Evolutionary conservation across 2,113 vertebrate genomes (phyloP), one percentile per base, ranked within the genome.

Genomic region (Apodemus sylvaticus): DNA sequence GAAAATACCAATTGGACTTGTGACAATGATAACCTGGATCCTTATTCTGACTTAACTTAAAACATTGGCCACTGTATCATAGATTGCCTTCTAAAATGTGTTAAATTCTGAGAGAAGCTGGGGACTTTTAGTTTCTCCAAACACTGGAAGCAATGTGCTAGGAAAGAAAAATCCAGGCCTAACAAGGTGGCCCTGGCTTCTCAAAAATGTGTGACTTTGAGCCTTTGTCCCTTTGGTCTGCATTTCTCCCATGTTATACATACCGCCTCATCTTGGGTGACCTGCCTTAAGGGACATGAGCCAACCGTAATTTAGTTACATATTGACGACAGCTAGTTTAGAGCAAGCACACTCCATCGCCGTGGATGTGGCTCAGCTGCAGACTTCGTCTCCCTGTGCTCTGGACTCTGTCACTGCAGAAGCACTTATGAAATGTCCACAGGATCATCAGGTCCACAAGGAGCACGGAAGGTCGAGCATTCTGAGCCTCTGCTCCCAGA

Each of bases 311-410:
- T 78, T 14, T 7, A n/a, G n/a, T 12, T 24, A 58, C 51, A 53
- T 22, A 48, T 0, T 1, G 39, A 55, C 31, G 71, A 55, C 36
- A 81, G 66, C 31, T 86, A n/a, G 9, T 70, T 86, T 68, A 58
- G 55, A 64, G 7, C n/a, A n/a, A 73, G 42, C 22, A n/a, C 10
- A 31, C 7, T 60, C 55, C 36, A 13, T 51, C 16, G 64, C 51
- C 45, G 3, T 26, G 17, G 4, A 0, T 42, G 4, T 34, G 1
- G 24, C 1, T 81, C 36, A 8, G 42, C 48, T 0, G 0, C 1
- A 4, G 24, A 51, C 51, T 7, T 55, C 36, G 22, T 53, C n/a
- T 79, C 34, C 24, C 13, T n/a, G 34, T 1, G 0, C 6, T 2
- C 13, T 31, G 36, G 22, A 17, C 31, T 66, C 5, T 39, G 39